phyloP scores from a whole-genome alignment of 2,888 invertebrate genomes.

The Ochlodes sylvanus region DNA sequence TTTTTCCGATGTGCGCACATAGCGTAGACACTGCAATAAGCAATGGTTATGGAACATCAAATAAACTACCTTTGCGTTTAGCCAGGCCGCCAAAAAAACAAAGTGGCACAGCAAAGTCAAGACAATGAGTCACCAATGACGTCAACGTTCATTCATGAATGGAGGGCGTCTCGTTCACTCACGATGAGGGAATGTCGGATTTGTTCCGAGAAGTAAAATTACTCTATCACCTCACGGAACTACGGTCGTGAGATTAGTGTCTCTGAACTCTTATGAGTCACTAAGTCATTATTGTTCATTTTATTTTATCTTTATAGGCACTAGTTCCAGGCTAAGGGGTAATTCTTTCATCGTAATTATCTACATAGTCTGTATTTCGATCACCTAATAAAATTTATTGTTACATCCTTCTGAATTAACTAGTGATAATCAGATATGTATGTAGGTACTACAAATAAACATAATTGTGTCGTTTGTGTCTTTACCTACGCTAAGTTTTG shows the following conservation, averaged over 20 bases:
- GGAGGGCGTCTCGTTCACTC: constrained; percentile 6
- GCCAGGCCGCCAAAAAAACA: constrained; percentile 33
- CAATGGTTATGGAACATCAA: neutral
- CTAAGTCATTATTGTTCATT: constrained; percentile 22
- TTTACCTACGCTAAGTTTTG: neutral
- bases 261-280: constrained; percentile 39
- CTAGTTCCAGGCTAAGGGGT: neutral
- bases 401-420: no score
- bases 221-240: constrained; percentile 45
- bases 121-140: constrained; percentile 48
- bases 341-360: no score
- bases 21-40: no score
- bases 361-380: no score
- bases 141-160: constrained; percentile 44
- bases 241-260: constrained; percentile 36
- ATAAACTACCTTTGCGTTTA: neutral
- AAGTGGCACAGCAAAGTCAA: constrained; percentile 33
- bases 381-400: no score
- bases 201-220: constrained; percentile 49
- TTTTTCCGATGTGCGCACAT: no score
- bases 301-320: constrained; percentile 26
- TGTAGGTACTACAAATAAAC: no score
- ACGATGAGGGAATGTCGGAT: constrained; percentile 48
- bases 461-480: no score
- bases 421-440: no score